Base-by-base conservation (phyloP, 2,113 vertebrate genomes). In the Muscicapa adusta region DNA sequence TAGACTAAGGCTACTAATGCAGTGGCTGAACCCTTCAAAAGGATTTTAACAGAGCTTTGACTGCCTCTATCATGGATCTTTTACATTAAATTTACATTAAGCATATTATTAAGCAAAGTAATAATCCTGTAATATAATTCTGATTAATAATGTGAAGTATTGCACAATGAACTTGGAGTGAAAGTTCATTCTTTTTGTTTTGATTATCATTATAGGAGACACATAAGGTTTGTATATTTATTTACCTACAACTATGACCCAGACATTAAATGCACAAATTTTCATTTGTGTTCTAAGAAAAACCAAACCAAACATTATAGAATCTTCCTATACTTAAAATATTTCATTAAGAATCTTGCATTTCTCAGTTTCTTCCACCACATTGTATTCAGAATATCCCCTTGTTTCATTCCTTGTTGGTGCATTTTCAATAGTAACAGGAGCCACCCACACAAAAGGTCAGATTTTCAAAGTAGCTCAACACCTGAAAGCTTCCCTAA, bases 21-120 rank as follows among this genome's bases (percentile, higher is more conserved):
- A 94, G 70, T 66, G 58, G 47, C 62, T 95, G 94, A 94, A 94
- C 88, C 86, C 91, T 93, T 71, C 74, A 76, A 71, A 77, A 96
- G 34, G 53, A 80, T 93, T 97, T 96, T 94, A 91, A 96, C 91
- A 89, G 89, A 85, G 88, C 93, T 97, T 93, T 96, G 92, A 76
- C 86, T 95, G 89, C 68, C 50, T 92, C 19, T 91, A 82, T 95
- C 63, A 22, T 81, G 79, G 56, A 80, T 95, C 86, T 97, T 95
- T 95, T 97, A 90, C 85, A 94, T 94, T 96, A 96, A 95, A 96
- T 88, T 96, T 96, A 92, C 89, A 96, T 97, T 96, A 95, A 96
- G 81, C 80, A 94, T 67, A 84, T 94, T 97, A 94, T 96, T 96
- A 97, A 93, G 78, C 47, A 89, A 96, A 96, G 63, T 72, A 91